phyloP scores from a whole-genome alignment of 2,113 vertebrate genomes.

The Lepisosteus oculatus region DNA sequence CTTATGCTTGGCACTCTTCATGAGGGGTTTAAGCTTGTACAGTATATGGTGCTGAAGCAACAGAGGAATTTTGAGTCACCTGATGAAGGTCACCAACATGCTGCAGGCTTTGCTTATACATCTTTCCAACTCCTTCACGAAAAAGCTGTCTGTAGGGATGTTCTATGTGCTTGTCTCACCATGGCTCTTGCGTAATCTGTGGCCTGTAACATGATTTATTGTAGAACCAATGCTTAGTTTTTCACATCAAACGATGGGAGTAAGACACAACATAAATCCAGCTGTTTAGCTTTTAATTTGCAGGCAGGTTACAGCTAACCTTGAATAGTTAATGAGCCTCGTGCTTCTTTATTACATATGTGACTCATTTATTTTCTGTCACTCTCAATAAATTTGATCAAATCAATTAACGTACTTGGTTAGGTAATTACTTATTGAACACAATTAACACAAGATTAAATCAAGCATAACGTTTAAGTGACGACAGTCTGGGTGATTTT shows the following conservation, averaged over 20 bases:
- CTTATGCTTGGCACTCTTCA: slow-evolving; percentile 16
- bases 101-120: background rate
- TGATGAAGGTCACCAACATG: too few relatives aligned
- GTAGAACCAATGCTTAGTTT: too few relatives aligned
- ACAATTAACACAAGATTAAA: slow-evolving; percentile 46
- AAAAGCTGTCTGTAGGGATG: background rate
- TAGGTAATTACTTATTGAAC: slow-evolving; percentile 58
- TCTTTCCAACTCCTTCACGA: background rate
- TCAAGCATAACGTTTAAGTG: slow-evolving; percentile 45
- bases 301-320: slow-evolving; percentile 33
- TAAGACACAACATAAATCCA: too few relatives aligned
- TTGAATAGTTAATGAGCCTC: slow-evolving; percentile 46
- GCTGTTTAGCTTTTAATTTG: background rate
- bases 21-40: slow-evolving; percentile 25
- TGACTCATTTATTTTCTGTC: slow-evolving; percentile 49
- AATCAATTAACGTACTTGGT: slow-evolving; percentile 56
- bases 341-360: slow-evolving; percentile 43
- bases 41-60: slow-evolving; percentile 1
- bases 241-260: too few relatives aligned
- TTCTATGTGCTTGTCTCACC: background rate
- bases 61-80: background rate
- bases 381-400: slow-evolving; percentile 53
- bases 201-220: too few relatives aligned
- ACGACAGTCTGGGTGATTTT: too few relatives aligned
- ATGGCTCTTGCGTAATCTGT: too few relatives aligned